A percentile compares a stretch with the other conserved stretches of the same genome.
Evolutionary conservation across 2,113 vertebrate species (phyloP).

Genomic region (Dasyornis broadbenti): DNA sequence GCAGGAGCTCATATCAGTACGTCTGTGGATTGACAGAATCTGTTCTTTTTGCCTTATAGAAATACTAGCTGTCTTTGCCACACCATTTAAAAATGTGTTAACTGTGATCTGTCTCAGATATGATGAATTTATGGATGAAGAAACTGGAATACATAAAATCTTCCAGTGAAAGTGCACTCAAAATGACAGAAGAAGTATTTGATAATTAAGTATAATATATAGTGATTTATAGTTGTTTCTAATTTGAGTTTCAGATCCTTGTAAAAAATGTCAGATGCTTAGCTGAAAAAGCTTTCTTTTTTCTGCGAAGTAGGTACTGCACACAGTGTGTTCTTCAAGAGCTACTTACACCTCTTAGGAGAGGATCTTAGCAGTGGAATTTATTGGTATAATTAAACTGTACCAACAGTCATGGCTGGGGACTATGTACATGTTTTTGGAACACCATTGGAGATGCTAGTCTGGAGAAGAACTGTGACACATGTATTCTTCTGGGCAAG

Average conservation of each 20-base stretch:
- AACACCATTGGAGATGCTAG: neutral
- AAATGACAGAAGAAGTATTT: neutral
- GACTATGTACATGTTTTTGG: neutral
- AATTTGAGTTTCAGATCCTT: constrained; percentile 32
- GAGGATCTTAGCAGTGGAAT: neutral
- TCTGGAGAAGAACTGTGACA: neutral
- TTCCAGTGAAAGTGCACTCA: neutral
- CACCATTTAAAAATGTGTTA: neutral
- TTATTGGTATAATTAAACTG: neutral
- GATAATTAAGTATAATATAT: constrained; percentile 34
- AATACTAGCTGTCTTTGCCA: neutral
- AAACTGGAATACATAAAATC: neutral
- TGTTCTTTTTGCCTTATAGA: neutral
- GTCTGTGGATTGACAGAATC: neutral
- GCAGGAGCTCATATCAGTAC: neutral
- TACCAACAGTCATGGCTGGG: neutral
- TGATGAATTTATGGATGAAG: neutral
- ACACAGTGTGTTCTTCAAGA: neutral
- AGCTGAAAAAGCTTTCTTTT: constrained; percentile 35
- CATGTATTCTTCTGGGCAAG: neutral
- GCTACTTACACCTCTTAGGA: neutral
- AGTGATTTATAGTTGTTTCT: constrained; percentile 13
- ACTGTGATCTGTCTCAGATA: neutral
- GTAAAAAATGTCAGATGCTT: constrained; percentile 6
- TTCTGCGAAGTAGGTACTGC: neutral